Conservation (phyloP, 1,140 invertebrate genomes). For the Frieseomelitta varia region DNA sequence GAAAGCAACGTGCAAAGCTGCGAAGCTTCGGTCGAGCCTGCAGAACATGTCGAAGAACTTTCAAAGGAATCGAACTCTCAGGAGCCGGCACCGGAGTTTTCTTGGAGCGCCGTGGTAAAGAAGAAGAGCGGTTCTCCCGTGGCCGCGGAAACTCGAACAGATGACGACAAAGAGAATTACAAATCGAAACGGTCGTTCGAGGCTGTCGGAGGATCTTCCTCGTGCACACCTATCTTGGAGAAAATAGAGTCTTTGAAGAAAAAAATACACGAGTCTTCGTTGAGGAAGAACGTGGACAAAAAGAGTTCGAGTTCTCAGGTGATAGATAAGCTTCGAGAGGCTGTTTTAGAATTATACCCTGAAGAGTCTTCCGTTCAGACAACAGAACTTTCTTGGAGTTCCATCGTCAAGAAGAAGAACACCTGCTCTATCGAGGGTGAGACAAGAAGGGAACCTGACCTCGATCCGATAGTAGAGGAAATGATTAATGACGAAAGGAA, state of each 20-base stretch:
- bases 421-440: not conserved
- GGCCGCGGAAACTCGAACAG: not conserved
- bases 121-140: constrained; percentile 39
- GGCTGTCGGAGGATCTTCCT: not conserved
- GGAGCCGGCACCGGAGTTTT: constrained; percentile 35
- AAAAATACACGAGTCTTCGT: constrained; percentile 9
- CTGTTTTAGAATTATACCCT: not conserved
- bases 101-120: constrained; percentile 72
- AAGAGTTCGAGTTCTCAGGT: constrained; percentile 27
- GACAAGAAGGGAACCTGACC: constrained; percentile 32
- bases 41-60: constrained; percentile 21
- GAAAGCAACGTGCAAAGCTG: constrained; percentile 29
- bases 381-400: constrained; percentile 69
- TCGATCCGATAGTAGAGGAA: constrained; percentile 29
- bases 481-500: not conserved
- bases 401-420: constrained; percentile 62
- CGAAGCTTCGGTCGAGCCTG: not conserved
- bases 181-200: constrained; percentile 17
- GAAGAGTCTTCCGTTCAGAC: not conserved
- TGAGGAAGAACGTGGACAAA: not conserved
- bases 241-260: not conserved
- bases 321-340: constrained; percentile 46
- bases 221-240: not conserved
- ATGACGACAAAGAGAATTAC: constrained; percentile 28
- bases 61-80: not conserved